Evolutionary conservation across 2,113 vertebrate genomes (phyloP), one percentile per base, ranked within the genome.

Genomic region (Pogona vitticeps): DNA sequence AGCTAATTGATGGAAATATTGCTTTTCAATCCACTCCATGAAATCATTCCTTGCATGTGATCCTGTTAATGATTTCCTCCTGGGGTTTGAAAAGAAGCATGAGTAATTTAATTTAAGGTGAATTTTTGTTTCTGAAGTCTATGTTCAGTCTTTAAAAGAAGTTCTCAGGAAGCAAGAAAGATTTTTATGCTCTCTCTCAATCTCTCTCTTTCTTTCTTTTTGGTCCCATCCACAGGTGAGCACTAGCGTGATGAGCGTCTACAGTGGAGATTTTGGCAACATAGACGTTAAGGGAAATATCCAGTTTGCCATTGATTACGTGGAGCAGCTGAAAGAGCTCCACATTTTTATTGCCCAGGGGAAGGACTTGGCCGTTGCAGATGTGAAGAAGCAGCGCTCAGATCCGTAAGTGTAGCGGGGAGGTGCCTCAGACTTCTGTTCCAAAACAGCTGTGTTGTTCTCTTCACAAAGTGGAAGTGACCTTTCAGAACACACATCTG

Each of bases 341-440:
- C 98, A 99, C 46, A 90, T 99, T 85, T 99, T 98, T 83, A 96
- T 99, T 87, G 98, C 98, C 88, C 97, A 98, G 76, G 98, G 98
- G 91, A 97, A 95, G 85, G 97, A 98, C 75, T 92, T 99, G 93
- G 98, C 98, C 17, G 89, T 97, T 12, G 98, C 97, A 0, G 98
- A 99, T 58, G 72, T 93, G 26, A 99, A 97, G 92, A 98, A 97
- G 86, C 97, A 97, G 76, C 97, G 97, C n/a, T 98, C 98, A 40
- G 98, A 99, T 85, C 97, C 98, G 98, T 99, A 92, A 98, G 98
- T 97, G 83, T 36, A 80, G 12, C 0, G 26, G 6, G 40, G 20
- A 31, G 12, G 61, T 46, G 15, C 0, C 40, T 46, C 38, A 46
- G 56, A 56, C 52, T 33, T 21, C 20, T 17, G 33, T 52, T 59